Percentiles rank a stretch among this genome's conserved stretches.
Conservation (phyloP, 1,140 invertebrate species). For the Delia radicum region DNA sequence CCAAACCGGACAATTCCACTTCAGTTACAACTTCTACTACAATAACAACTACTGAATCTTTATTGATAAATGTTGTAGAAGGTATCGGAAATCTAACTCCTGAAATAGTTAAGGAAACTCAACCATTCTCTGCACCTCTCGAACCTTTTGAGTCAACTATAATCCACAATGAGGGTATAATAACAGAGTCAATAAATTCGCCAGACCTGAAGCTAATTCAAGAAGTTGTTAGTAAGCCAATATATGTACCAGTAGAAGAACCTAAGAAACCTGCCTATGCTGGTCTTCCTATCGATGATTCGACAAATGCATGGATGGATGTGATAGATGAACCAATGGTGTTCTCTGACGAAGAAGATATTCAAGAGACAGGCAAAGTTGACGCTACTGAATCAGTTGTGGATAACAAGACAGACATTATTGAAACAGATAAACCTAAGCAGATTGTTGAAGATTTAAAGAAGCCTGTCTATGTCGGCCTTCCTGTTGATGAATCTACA, state of each 20-base stretch:
- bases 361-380: not conserved
- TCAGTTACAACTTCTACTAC: not conserved
- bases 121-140: not conserved
- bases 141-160: too few relatives aligned
- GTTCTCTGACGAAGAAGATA: conserved; percentile 32
- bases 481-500: conserved; percentile 56
- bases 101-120: conserved; percentile 19
- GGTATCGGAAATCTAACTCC: too few relatives aligned
- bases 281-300: conserved; percentile 57
- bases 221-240: not conserved
- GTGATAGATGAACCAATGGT: conserved; percentile 60
- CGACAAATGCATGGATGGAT: conserved; percentile 53
- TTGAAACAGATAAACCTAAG: not conserved
- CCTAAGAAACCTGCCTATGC: conserved; percentile 27
- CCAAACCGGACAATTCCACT: too few relatives aligned
- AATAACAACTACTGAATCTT: not conserved
- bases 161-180: too few relatives aligned
- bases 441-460: not conserved
- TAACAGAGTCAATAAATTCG: too few relatives aligned
- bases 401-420: not conserved
- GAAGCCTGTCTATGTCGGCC: conserved; percentile 47
- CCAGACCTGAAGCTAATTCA: not conserved
- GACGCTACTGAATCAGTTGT: not conserved
- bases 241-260: not conserved
- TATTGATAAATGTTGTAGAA: not conserved